Conservation (phyloP, 2,797 vertebrate genomes). For the Karalla daura region DNA sequence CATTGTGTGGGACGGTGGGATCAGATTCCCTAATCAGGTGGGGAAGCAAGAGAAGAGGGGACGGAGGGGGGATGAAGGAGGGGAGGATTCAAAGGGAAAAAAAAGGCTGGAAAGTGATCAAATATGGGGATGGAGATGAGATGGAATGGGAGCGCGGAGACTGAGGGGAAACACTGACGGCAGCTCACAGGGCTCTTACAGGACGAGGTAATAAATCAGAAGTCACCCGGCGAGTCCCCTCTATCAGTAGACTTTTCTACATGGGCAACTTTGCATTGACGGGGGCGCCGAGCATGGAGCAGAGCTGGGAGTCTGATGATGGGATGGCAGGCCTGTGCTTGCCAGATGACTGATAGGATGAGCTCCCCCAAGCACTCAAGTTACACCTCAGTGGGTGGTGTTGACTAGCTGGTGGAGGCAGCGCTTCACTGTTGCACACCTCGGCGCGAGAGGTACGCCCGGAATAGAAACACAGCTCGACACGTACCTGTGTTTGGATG, state of each 20-base stretch:
- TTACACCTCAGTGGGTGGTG: conserved; percentile 65
- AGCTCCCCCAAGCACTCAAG: conserved; percentile 58
- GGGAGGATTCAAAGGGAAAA: conserved; percentile 52
- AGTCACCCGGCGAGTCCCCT: conserved; percentile 57
- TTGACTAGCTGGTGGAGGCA: conserved; percentile 49
- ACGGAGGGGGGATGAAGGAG: conserved; percentile 24
- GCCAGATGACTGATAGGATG: conserved; percentile 69
- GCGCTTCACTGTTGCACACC: conserved; percentile 18
- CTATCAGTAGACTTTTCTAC: conserved; percentile 73
- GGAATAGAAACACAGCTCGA: conserved; percentile 32
- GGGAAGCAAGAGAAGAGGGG: conserved; percentile 3
- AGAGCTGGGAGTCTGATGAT: conserved; percentile 63
- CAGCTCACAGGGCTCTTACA: conserved; percentile 29
- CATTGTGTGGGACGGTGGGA: conserved; percentile 35
- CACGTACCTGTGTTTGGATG: conserved; percentile 6
- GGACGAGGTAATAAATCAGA: conserved; percentile 67
- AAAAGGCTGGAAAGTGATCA: conserved; percentile 56
- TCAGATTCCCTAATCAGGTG: conserved; percentile 53
- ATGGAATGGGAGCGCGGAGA: conserved; percentile 43
- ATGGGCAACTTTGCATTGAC: conserved; percentile 67
- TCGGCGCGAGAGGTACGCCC: conserved; percentile 6
- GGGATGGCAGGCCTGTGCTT: conserved; percentile 57
- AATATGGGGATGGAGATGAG: conserved; percentile 40
- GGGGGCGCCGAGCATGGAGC: conserved; percentile 62
- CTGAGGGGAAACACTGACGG: conserved; percentile 48